Base-by-base conservation (phyloP, 2,113 vertebrate species). In the Nannobrachium achirus region DNA sequence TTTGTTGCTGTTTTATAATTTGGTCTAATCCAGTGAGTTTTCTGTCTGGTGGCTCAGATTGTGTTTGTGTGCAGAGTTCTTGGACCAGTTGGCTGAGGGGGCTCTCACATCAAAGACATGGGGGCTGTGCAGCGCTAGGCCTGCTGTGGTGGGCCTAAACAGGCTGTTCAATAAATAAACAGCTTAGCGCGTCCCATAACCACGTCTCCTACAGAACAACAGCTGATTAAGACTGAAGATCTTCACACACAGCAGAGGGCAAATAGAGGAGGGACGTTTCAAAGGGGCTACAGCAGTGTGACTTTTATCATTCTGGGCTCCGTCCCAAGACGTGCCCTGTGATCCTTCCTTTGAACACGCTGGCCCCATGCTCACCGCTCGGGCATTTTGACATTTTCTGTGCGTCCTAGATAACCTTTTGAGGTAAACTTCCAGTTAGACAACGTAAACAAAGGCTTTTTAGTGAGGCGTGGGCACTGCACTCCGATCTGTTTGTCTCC, bases 151-250 rank as follows among this genome's bases (percentile, higher is more conserved):
- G 25, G 83, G 73, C 84, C 89, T 89, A 89, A 89, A 85, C 71
- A 84, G 77, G 41, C 84, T 86, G 73, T 81, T 92, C 78, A 87
- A 89, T 92, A 92, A 89, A 91, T 90, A 91, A 91, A 91, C 86
- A 89, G 88, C 88, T 89, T 89, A 90, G 87, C 48, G 66, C 76
- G 79, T 58, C 71, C 66, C 72, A 75, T 83, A 87, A 87, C 72
- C 69, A 69, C 61, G 72, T 88, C 82, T 80, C 78, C 71, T 38
- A 76, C 73, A 80, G 81, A 78, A 88, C 80, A 87, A 86, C 82
- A 64, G 64, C 72, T 89, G 89, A 89, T 89, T 90, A 88, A 82
- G 86, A 78, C 76, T 72, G 81, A 82, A 89, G 89, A 91, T 89
- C 75, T 71, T 71, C 73, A 80, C 81, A n/a, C n/a, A 68, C 77